Conservation (phyloP, 2,888 invertebrate species). For the Trissolcus brochymenae region DNA sequence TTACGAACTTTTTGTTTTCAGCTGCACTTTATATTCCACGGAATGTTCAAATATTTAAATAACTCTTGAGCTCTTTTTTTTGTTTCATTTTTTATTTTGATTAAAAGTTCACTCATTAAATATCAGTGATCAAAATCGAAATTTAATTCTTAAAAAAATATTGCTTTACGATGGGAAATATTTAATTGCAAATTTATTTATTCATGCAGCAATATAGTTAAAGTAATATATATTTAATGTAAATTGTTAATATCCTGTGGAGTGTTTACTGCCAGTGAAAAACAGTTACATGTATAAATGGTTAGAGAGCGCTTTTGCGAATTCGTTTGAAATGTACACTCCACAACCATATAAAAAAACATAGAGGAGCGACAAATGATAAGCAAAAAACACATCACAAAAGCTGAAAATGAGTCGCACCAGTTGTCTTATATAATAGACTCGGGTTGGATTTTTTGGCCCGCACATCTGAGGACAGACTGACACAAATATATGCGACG, state of each 20-base stretch:
- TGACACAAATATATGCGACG: conserved; percentile 52
- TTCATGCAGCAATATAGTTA: too few species aligned
- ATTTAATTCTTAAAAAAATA: too few species aligned
- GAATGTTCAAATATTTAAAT: too few species aligned
- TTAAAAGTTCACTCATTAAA: too few species aligned
- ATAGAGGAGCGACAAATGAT: conserved; percentile 2
- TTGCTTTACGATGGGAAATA: too few species aligned
- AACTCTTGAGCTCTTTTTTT: too few species aligned
- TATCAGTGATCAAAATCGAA: too few species aligned
- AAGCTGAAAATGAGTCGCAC: conserved; percentile 37
- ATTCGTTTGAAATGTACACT: conserved; percentile 7
- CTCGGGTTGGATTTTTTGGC: conserved; percentile 41
- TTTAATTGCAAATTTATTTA: too few species aligned
- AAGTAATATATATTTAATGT: background rate
- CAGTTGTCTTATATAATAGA: conserved; percentile 46
- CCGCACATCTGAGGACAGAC: conserved; percentile 47
- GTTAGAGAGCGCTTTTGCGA: background rate
- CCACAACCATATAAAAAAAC: background rate
- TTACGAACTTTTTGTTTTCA: too few species aligned
- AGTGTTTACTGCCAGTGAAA: background rate
- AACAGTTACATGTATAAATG: background rate
- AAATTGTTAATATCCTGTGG: background rate
- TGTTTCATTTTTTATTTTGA: too few species aligned
- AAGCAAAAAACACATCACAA: conserved; percentile 25
- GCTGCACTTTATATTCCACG: too few species aligned